A percentile compares a stretch with the other conserved stretches of the same genome.
phyloP scores from a whole-genome alignment of 2,888 invertebrate species.

The Cloeon dipterum region DNA sequence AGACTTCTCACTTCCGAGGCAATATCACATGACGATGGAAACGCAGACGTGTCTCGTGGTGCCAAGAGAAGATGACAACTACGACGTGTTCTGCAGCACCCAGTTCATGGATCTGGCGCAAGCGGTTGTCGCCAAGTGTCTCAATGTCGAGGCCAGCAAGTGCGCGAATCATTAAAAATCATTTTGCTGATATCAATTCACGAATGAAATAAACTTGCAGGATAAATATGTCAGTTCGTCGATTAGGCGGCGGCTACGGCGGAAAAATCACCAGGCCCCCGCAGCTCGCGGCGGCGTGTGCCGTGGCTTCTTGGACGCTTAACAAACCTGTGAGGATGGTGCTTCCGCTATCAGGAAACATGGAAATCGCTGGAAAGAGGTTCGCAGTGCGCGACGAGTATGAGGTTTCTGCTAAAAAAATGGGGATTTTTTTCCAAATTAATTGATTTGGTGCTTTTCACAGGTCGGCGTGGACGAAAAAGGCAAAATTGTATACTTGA shows the following conservation, averaged over 20 bases:
- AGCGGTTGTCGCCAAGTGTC: conserved; percentile 26
- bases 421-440: no score
- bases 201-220: no score
- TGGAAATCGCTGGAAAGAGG: conserved; percentile 45
- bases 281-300: conserved; percentile 35
- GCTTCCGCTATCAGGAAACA: conserved; percentile 44
- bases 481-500: conserved; percentile 43
- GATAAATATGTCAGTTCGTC: conserved; percentile 42
- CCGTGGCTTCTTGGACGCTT: conserved; percentile 38
- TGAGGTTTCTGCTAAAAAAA: no score
- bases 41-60: conserved; percentile 36
- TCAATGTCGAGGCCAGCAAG: conserved; percentile 34
- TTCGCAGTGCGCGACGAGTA: conserved; percentile 34
- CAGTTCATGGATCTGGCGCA: conserved; percentile 40
- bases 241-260: conserved; percentile 66
- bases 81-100: conserved; percentile 37
- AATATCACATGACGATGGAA: conserved; percentile 21
- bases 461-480: conserved; percentile 26
- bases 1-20: conserved; percentile 28
- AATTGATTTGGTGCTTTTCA: not conserved
- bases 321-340: conserved; percentile 46
- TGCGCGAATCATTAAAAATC: conserved; percentile 13
- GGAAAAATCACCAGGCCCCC: conserved; percentile 41
- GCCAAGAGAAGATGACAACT: conserved; percentile 41
- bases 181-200: not conserved